Conservation (phyloP, 2,113 vertebrate genomes). For the Clarias magur region DNA sequence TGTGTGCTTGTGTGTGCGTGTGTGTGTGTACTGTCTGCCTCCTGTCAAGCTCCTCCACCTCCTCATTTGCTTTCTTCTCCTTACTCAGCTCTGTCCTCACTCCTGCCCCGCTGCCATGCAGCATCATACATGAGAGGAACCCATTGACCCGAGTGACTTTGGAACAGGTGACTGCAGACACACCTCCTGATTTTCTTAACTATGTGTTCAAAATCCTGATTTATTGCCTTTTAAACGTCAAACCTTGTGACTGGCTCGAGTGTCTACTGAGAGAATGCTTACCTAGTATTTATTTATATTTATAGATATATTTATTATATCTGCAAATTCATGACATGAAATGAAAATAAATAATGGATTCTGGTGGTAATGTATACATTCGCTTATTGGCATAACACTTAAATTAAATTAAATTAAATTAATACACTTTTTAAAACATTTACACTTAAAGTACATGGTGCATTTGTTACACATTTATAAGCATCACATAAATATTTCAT, state of each 20-base stretch:
- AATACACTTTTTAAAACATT: too few species aligned
- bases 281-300: too few species aligned
- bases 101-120: background rate
- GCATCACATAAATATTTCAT: background rate
- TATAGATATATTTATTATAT: background rate
- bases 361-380: background rate
- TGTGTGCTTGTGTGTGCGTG: background rate
- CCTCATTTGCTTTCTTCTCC: slow-evolving; percentile 31
- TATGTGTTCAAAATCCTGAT: background rate
- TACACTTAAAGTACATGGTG: too few species aligned
- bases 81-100: slow-evolving; percentile 17
- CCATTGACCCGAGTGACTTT: slow-evolving; percentile 37
- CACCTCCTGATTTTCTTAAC: slow-evolving; percentile 13
- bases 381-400: background rate
- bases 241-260: background rate
- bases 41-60: slow-evolving; percentile 10
- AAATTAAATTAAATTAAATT: background rate
- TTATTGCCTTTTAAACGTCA: slow-evolving; percentile 4
- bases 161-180: slow-evolving; percentile 29
- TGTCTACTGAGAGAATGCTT: slow-evolving; percentile 17
- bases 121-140: slow-evolving; percentile 32
- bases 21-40: slow-evolving; percentile 8
- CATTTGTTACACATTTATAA: background rate
- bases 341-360: background rate
- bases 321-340: background rate